Percentiles rank a stretch among this genome's conserved stretches.
Evolutionary conservation across 2,888 invertebrate genomes (phyloP).

Genomic region (Epinotia demarniana): DNA sequence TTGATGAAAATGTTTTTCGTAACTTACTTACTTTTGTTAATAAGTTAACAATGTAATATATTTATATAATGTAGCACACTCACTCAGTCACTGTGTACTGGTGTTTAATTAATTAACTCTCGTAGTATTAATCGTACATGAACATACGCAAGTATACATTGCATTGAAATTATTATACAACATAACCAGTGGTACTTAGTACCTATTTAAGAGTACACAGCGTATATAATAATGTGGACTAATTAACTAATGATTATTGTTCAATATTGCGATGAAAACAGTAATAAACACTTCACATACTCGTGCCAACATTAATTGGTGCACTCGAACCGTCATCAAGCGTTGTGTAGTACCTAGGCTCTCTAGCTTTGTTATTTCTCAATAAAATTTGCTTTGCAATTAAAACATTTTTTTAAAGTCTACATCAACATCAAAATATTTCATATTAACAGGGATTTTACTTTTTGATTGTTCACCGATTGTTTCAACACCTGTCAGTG

Average conservation of each 20-base stretch:
- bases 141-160: no score
- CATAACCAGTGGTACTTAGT: no score
- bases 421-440: neutral
- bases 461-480: neutral
- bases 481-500: neutral
- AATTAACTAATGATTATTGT: neutral
- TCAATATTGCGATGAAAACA: conserved; percentile 12
- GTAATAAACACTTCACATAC: conserved; percentile 6
- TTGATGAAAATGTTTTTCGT: neutral
- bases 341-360: conserved; percentile 1
- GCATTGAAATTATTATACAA: no score
- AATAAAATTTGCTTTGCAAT: neutral
- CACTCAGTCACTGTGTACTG: no score
- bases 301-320: conserved; percentile 5
- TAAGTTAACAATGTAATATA: neutral
- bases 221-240: no score
- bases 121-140: no score
- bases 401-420: neutral
- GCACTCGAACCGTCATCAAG: conserved; percentile 9
- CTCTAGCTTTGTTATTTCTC: conserved; percentile 9
- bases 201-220: neutral
- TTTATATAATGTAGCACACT: no score
- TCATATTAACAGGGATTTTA: neutral
- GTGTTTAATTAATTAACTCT: no score
- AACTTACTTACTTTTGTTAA: neutral